Evolutionary conservation across 1,140 invertebrate genomes (phyloP), one percentile per base, ranked within the genome.

Genomic region (Grapholita molesta): DNA sequence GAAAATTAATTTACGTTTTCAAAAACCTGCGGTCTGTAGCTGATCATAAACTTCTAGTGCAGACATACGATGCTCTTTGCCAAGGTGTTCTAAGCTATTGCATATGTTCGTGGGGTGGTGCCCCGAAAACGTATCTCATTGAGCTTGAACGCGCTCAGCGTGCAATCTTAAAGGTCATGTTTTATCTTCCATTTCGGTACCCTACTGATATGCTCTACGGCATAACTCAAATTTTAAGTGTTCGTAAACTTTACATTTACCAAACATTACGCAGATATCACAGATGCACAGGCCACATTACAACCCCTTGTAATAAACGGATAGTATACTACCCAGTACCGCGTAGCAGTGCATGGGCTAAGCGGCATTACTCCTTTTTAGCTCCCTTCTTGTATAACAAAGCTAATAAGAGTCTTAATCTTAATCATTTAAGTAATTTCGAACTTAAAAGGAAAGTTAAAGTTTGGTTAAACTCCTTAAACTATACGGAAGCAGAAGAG

Each of bases 101-200:
- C 38, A 67, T 67, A 30, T 30, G 18, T 1, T 15, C 42, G 1
- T 67, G 66, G 66, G 66, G 66, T 28, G 66, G 66, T 2, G 42
- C 66, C 3, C 2, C 9, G 0, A 52, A 53, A 28, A 67, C 66
- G 11, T 6, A n/a, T 15, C 24, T 67, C 3, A 12, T 52, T 0
- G 7, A 21, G 2, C 38, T 53, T 1, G 66, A 67, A 32, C 7
- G 21, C 1, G 66, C 66, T 1, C 66, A 67, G 30, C 18, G 66
- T 7, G 42, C 42, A n/a, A 15, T 67, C 30, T 18, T 67, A 25
- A 67, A 67, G 30, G 42, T 67, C 0, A 12, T n/a, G n/a, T n/a
- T n/a, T n/a, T n/a, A n/a, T n/a, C 61, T 6, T 15, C 32, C 25
- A 15, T 33, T 18, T 38, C 30, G 3, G 12, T 66, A 38, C 21